A percentile compares a stretch with the other conserved stretches of the same genome.
phyloP scores from a whole-genome alignment of 1,140 invertebrate species.

The Aphidius ervi region DNA sequence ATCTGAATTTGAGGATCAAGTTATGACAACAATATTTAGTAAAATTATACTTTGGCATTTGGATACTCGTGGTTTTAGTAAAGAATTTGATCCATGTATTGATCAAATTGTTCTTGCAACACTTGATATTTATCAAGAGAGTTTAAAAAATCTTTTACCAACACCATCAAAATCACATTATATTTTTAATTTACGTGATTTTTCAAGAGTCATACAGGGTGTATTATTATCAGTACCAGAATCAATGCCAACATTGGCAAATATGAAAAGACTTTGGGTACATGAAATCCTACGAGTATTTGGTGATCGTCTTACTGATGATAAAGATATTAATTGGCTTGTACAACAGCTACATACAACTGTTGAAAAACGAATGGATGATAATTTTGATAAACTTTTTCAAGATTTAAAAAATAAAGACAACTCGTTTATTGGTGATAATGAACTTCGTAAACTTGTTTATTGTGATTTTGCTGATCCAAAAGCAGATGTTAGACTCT shows the following conservation, averaged over 20 bases:
- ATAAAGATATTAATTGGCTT: constrained; percentile 78
- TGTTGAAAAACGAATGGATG: constrained; percentile 57
- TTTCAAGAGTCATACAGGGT: constrained; percentile 89
- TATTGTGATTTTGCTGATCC: constrained; percentile 96
- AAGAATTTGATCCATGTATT: constrained; percentile 91
- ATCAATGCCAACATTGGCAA: constrained; percentile 79
- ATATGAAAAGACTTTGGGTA: constrained; percentile 90
- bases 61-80: constrained; percentile 88
- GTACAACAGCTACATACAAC: constrained; percentile 62
- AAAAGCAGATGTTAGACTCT: constrained; percentile 83
- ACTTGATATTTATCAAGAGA: constrained; percentile 81
- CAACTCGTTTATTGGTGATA: constrained; percentile 58
- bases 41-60: constrained; percentile 93
- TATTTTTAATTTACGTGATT: constrained; percentile 91
- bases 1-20: constrained; percentile 84
- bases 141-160: constrained; percentile 77
- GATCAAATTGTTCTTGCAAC: constrained; percentile 85
- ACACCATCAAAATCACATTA: constrained; percentile 91
- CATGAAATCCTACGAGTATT: constrained; percentile 93
- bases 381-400: constrained; percentile 50
- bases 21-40: constrained; percentile 82
- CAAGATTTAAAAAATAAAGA: constrained; percentile 27
- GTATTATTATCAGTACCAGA: constrained; percentile 89
- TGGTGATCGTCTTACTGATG: constrained; percentile 86
- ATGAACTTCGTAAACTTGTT: constrained; percentile 79